These are phyloP conservation scores for Falco rusticolus DNA, from an alignment of 2,797 vertebrate genomes.

Conservation along the genomic window DNA sequence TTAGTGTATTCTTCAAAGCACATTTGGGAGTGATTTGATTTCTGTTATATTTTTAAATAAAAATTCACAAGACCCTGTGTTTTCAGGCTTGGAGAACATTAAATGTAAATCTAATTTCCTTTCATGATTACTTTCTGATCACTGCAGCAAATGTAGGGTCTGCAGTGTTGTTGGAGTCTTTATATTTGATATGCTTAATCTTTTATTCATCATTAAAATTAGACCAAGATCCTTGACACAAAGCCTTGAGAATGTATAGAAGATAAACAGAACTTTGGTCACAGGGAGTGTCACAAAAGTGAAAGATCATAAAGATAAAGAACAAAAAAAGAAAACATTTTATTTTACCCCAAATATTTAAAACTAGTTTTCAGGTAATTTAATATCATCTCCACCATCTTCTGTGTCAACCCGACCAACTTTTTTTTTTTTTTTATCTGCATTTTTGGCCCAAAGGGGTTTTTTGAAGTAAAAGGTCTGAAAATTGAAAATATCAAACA, in stretches of 20 bases:
- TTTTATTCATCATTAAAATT: not conserved
- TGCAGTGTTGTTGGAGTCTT: not conserved
- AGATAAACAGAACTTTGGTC: not conserved
- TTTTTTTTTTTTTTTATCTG: too few relatives aligned
- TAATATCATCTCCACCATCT: not conserved
- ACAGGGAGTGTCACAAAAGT: not conserved
- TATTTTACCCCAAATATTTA: not conserved
- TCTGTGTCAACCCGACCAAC: not conserved
- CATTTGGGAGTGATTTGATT: not conserved
- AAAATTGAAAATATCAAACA: not conserved
- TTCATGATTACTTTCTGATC: not conserved
- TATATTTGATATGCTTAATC: not conserved
- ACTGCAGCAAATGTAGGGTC: not conserved
- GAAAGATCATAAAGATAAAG: not conserved
- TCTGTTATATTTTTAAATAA: not conserved
- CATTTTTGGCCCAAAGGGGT: fast-evolving
- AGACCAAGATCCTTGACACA: not conserved
- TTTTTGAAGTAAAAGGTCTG: not conserved
- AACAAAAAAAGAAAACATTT: not conserved
- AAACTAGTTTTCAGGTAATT: not conserved
- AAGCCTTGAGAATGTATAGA: not conserved
- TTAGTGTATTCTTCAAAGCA: not conserved
- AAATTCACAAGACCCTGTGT: not conserved
- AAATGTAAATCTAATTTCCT: not conserved
- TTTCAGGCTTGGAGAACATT: not conserved